Conservation (phyloP, 2,797 vertebrate species). For the Poeciliopsis turneri region DNA sequence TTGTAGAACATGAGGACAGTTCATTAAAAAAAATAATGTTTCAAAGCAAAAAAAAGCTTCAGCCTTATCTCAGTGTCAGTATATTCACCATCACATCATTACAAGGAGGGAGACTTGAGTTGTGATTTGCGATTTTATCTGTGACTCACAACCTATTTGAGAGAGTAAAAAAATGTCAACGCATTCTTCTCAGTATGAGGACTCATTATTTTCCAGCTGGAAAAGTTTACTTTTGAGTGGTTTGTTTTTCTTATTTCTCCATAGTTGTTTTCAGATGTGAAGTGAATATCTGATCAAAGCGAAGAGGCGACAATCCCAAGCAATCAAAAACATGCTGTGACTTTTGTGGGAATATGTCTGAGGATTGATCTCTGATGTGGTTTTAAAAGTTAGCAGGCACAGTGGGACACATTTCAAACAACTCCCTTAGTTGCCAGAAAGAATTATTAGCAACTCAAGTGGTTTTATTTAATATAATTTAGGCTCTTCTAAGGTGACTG, state of each 20-base stretch:
- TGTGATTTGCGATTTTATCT: conserved; percentile 36
- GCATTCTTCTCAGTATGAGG: conserved; percentile 29
- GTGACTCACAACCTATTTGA: conserved; percentile 35
- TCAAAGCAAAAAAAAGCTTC: conserved; percentile 18
- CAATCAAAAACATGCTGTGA: neutral
- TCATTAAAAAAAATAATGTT: conserved; percentile 54
- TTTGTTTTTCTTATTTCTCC: conserved; percentile 17
- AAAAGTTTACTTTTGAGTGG: conserved; percentile 16
- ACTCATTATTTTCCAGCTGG: conserved; percentile 58
- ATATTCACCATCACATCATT: conserved; percentile 21
- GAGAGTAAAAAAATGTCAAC: conserved; percentile 20
- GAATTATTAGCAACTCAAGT: neutral
- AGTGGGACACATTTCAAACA: neutral
- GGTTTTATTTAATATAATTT: neutral
- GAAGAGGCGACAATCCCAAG: neutral
- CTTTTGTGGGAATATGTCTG: neutral
- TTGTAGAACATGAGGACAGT: conserved; percentile 25
- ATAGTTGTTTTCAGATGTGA: conserved; percentile 26
- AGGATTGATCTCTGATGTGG: neutral
- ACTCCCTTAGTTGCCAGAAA: neutral
- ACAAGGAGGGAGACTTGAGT: conserved; percentile 30
- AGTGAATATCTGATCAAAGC: neutral
- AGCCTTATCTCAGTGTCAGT: conserved; percentile 6
- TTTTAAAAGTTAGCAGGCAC: neutral
- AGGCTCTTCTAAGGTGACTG: neutral